Evolutionary conservation across 2,797 vertebrate genomes (phyloP).

Genomic region (Kryptopterus vitreolus): DNA sequence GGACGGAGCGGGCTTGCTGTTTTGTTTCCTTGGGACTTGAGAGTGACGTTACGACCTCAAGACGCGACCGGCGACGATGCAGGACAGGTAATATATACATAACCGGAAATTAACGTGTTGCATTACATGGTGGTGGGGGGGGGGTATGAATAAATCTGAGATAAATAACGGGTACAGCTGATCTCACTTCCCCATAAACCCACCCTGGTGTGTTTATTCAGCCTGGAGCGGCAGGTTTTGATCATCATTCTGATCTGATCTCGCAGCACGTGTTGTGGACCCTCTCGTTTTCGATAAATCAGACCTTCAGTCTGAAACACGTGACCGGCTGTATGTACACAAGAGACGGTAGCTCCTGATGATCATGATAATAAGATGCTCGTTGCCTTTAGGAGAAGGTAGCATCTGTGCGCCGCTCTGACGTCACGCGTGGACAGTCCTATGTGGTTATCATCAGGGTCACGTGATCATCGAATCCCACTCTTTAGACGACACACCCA

Average conservation of each 20-base stretch:
- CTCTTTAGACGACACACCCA: too few relatives aligned
- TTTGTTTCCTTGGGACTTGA: not conserved
- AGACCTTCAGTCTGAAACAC: not conserved
- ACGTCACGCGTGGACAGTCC: not conserved
- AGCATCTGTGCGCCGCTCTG: not conserved
- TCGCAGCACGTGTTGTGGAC: not conserved
- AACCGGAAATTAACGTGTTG: not conserved
- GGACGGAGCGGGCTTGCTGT: not conserved
- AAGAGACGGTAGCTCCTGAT: too few relatives aligned
- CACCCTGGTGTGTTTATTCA: not conserved
- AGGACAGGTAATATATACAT: slow-evolving; percentile 31
- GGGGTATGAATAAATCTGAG: not conserved
- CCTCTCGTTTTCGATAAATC: not conserved
- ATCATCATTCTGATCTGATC: not conserved
- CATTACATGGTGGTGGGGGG: not conserved
- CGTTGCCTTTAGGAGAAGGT: not conserved
- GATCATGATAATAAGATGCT: too few relatives aligned
- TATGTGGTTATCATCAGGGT: too few relatives aligned
- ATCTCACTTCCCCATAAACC: not conserved
- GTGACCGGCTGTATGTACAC: not conserved
- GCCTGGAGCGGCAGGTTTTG: not conserved
- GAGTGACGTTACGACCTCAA: not conserved
- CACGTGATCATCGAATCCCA: too few relatives aligned
- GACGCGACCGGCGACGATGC: not conserved
- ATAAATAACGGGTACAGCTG: too few relatives aligned